These are phyloP conservation scores for Symphodus melops DNA, from an alignment of 2,113 vertebrate species.

Conservation along the genomic window DNA sequence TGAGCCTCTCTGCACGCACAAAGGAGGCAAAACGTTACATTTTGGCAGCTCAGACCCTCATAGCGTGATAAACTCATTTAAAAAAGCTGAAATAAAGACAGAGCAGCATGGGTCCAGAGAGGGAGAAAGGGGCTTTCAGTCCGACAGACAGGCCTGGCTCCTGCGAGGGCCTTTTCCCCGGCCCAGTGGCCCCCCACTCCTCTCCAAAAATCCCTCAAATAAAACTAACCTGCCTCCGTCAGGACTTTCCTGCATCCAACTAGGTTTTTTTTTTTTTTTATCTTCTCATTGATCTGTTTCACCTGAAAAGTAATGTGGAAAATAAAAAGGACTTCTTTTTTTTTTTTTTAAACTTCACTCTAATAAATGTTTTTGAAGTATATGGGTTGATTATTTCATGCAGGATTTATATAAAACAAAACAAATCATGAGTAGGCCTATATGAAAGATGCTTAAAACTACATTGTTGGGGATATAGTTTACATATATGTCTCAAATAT, in stretches of 20 bases:
- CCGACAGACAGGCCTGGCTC: conserved; percentile 83
- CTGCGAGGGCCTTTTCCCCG: conserved; percentile 69
- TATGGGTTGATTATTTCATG: no score
- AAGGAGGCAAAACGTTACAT: conserved; percentile 87
- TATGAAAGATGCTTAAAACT: no score
- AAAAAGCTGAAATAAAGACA: conserved; percentile 83
- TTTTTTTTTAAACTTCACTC: no score
- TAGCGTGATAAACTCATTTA: conserved; percentile 89
- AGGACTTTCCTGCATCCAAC: neutral
- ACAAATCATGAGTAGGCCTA: no score
- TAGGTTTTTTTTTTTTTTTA: neutral
- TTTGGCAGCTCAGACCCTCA: conserved; percentile 83
- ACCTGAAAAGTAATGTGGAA: neutral
- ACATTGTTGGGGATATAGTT: no score
- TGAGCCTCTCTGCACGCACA: conserved; percentile 83
- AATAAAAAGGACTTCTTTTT: neutral
- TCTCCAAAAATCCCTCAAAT: conserved; percentile 28
- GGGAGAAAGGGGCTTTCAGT: conserved; percentile 82
- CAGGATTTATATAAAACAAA: no score
- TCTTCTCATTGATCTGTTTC: neutral
- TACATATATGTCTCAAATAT: no score
- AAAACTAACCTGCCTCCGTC: conserved; percentile 11
- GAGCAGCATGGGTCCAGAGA: conserved; percentile 83
- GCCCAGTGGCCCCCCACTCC: conserved; percentile 40
- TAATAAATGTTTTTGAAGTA: no score